Base-by-base conservation (phyloP, 1,140 invertebrate species). In the Chlorops oryzae region DNA sequence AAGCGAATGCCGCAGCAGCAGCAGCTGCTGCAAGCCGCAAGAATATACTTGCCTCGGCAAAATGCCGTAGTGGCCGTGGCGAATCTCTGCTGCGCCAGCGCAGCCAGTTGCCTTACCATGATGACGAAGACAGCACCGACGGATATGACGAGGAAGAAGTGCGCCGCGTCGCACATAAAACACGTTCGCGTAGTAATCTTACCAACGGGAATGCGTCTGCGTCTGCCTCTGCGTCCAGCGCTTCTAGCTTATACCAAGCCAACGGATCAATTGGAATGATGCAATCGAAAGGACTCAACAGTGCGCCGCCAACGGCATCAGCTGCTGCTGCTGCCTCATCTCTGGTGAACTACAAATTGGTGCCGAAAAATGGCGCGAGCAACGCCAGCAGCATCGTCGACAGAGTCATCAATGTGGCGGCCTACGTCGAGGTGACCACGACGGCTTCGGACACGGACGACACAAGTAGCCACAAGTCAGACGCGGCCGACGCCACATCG, bases 41-140 rank as follows among this genome's bases (percentile, higher is more conserved):
- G 65, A 92, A 91, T 70, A 89, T 92, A 44, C 72, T 92, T 22
- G 85, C 87, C n/a, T 90, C 86, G 38, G 87, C 88, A 3, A 85
- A 87, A 72, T 88, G 84, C 64, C 80, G 88, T 59, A 90, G 86
- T 65, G 88, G 86, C 27, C 78, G 79, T 62, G 84, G 84, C 71
- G 71, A 67, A 40, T 70, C n/a, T 18, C 9, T 56, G 12, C 40
- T 50, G 17, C 46, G 53, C 21, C 48, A 56, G 34, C 51, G 57
- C 12, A 20, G 32, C 7, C 45, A 53, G 12, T n/a, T n/a, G n/a
- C n/a, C n/a, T n/a, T 40, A 51, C 28, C 62, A 71, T 41, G 70
- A 71, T 5, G 52, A 54, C 28, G 52, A 54, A 39, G 69, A 72
- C 41, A 72, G 69, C 54, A 72, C 69, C 25, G 69, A 72, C 39